Evolutionary conservation across 2,797 vertebrate genomes (phyloP).

Genomic region (Limosa lapponica): DNA sequence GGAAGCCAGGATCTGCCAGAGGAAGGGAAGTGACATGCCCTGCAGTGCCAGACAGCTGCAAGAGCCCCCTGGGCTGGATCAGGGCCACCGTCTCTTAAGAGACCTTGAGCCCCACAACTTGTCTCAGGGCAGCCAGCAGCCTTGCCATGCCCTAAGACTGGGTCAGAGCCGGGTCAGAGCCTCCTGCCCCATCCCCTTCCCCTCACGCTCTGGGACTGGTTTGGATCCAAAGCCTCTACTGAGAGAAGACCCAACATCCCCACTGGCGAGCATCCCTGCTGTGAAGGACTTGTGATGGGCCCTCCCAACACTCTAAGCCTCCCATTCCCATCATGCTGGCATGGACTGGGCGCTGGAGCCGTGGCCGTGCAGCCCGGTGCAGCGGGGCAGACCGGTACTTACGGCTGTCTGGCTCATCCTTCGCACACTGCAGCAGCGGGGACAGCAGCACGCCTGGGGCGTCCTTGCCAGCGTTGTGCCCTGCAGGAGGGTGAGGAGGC

Average conservation of each 20-base stretch:
- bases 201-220: background rate
- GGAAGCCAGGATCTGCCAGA: background rate
- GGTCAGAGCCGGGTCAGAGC: background rate
- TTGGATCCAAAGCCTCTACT: background rate
- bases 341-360: background rate
- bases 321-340: background rate
- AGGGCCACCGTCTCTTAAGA: background rate
- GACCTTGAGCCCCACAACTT: background rate
- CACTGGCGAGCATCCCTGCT: fast-evolving
- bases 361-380: background rate
- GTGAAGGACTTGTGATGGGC: fast-evolving
- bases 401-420: background rate
- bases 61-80: fast-evolving
- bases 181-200: background rate
- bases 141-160: background rate
- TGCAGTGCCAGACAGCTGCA: background rate
- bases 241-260: background rate
- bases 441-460: fast-evolving
- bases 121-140: background rate
- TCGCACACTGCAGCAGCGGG: fast-evolving
- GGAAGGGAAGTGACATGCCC: background rate
- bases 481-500: background rate
- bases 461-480: fast-evolving
- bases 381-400: background rate
- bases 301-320: fast-evolving